Percentiles rank a stretch among this genome's conserved stretches.
phyloP scores from a whole-genome alignment of 2,797 vertebrate species.

The Lophotriccus pileatus region DNA sequence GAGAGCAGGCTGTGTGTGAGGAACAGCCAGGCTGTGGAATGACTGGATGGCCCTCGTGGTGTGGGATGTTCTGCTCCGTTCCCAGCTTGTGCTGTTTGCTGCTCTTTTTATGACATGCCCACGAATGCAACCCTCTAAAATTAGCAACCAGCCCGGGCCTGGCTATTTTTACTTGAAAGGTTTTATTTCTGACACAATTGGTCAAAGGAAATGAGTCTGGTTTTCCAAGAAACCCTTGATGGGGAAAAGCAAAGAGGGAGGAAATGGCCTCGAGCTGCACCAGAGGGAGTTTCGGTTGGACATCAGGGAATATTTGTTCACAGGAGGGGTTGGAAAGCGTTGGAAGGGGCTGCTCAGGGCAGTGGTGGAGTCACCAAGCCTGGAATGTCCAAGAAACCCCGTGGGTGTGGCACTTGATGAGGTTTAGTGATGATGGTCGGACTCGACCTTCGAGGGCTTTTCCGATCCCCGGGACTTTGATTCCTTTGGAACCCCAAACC shows the following conservation, averaged over 20 bases:
- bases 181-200: slow-evolving; percentile 20
- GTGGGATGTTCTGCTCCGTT: neutral
- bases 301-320: neutral
- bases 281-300: neutral
- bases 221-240: neutral
- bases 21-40: neutral
- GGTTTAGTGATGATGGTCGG: neutral
- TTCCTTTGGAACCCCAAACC: neutral
- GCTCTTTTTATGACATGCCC: neutral
- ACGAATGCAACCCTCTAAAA: neutral
- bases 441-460: neutral
- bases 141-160: neutral
- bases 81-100: neutral
- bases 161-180: slow-evolving; percentile 22
- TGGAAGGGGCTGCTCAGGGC: neutral
- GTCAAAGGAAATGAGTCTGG: neutral
- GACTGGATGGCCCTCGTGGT: neutral
- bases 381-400: neutral
- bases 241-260: neutral
- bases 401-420: neutral
- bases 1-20: neutral
- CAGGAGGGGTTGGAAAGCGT: neutral
- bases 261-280: neutral
- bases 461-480: fast-evolving
- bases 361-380: neutral